A percentile compares a stretch with the other conserved stretches of the same genome.
phyloP scores from a whole-genome alignment of 2,797 vertebrate species.

The Rousettus madagascariensis region DNA sequence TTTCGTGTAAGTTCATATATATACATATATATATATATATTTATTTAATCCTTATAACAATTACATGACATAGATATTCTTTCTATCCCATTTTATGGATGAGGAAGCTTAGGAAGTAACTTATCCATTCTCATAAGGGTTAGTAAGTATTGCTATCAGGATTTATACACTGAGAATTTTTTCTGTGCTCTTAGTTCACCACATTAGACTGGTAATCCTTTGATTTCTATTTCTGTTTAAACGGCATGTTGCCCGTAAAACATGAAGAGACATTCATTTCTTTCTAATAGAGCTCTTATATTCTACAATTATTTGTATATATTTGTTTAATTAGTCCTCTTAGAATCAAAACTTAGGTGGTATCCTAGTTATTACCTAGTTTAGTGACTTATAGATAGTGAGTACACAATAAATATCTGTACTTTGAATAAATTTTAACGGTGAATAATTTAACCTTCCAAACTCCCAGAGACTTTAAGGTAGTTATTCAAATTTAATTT shows the following conservation, averaged over 20 bases:
- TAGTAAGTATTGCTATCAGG: neutral
- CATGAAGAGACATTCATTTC: neutral
- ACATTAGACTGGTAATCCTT: neutral
- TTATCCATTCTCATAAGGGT: neutral
- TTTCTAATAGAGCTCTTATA: neutral
- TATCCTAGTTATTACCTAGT: neutral
- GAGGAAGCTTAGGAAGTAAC: neutral
- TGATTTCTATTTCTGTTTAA: neutral
- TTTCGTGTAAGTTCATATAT: neutral
- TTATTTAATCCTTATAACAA: neutral
- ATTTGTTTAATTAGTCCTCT: neutral
- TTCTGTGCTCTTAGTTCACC: neutral
- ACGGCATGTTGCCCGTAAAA: neutral
- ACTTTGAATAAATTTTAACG: neutral
- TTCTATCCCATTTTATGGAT: neutral
- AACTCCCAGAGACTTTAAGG: neutral
- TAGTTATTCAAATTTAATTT: neutral
- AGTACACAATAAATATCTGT: neutral
- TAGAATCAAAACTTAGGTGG: conserved; percentile 15
- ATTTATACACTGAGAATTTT: neutral
- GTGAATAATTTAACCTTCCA: neutral
- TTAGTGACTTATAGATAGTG: neutral
- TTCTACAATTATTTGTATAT: neutral
- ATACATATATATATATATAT: neutral
- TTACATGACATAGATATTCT: neutral